phyloP scores from a whole-genome alignment of 2,888 invertebrate genomes.

The Caenorhabditis sinica region DNA sequence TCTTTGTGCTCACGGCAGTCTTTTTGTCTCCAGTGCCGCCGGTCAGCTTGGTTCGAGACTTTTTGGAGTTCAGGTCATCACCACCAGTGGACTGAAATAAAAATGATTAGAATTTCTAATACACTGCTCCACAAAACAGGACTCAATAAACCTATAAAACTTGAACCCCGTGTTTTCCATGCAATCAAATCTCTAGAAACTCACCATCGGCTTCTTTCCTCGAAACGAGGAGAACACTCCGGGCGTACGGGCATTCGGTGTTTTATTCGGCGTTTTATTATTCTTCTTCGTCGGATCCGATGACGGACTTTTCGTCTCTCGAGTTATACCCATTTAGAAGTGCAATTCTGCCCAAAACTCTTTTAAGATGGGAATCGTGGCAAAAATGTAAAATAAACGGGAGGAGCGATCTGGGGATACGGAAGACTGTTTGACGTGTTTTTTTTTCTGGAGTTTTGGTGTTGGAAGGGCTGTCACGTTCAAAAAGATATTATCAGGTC shows the following conservation, averaged over 20 bases:
- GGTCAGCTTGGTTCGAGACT: slow-evolving; percentile 19
- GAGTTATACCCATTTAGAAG: slow-evolving; percentile 55
- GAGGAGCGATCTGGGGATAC: too few relatives aligned
- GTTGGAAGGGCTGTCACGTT: too few relatives aligned
- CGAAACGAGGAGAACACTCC: slow-evolving; percentile 11
- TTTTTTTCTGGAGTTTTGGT: too few relatives aligned
- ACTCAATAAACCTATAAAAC: too few relatives aligned
- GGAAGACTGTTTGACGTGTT: too few relatives aligned
- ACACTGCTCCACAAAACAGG: too few relatives aligned
- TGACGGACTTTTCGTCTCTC: slow-evolving; percentile 12
- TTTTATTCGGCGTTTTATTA: background rate
- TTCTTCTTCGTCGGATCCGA: slow-evolving; percentile 23
- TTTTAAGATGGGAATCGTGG: slow-evolving; percentile 1
- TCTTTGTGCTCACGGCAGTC: slow-evolving; percentile 8
- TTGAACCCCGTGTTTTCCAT: too few relatives aligned
- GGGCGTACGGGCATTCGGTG: background rate
- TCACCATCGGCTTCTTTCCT: slow-evolving; percentile 7
- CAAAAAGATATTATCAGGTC: too few relatives aligned
- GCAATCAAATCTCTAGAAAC: background rate
- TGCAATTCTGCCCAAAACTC: slow-evolving; percentile 51
- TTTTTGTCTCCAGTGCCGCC: slow-evolving; percentile 2
- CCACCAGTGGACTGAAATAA: slow-evolving; percentile 10
- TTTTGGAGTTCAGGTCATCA: slow-evolving; percentile 12
- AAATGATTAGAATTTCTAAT: too few relatives aligned
- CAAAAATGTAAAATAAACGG: slow-evolving; percentile 19